These are phyloP conservation scores for Phyllotreta striolata DNA, from an alignment of 2,888 invertebrate species.

Conservation along the genomic window DNA sequence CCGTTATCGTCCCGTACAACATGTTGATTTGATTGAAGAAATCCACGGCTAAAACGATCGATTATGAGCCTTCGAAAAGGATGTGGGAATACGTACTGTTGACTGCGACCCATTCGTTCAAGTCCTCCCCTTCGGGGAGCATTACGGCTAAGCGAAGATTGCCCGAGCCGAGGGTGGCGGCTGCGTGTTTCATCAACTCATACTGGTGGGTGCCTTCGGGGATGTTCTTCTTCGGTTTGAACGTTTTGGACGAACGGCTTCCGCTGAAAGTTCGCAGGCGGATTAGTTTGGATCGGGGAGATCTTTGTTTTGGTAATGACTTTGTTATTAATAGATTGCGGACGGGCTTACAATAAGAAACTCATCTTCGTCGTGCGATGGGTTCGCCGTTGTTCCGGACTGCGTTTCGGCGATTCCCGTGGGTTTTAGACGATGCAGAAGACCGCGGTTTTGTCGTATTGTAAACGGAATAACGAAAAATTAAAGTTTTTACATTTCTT, in stretches of 20 bases:
- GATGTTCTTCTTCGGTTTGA: slow-evolving; percentile 98
- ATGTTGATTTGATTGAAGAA: slow-evolving; percentile 99
- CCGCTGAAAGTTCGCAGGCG: slow-evolving; percentile 66
- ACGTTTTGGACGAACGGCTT: slow-evolving; percentile 94
- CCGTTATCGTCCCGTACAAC: slow-evolving; percentile 99
- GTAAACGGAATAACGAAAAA: too few relatives aligned
- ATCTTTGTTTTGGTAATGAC: slow-evolving; percentile 13
- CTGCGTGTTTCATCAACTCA: slow-evolving; percentile 99
- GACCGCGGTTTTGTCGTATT: too few relatives aligned
- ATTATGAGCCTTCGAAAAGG: background rate
- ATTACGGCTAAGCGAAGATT: slow-evolving; percentile 95
- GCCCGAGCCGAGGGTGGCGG: slow-evolving; percentile 96
- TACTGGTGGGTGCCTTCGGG: slow-evolving; percentile 98
- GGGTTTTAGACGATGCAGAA: too few relatives aligned
- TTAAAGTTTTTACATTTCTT: too few relatives aligned
- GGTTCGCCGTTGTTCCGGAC: too few relatives aligned
- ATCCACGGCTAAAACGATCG: slow-evolving; percentile 85
- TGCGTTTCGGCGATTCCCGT: too few relatives aligned
- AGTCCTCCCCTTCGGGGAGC: slow-evolving; percentile 97
- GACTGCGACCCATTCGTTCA: slow-evolving; percentile 99
- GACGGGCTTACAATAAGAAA: slow-evolving; percentile 16
- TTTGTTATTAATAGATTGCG: slow-evolving; percentile 6
- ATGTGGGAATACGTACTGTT: slow-evolving; percentile 95
- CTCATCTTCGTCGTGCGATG: slow-evolving; percentile 16
- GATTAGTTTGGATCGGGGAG: background rate